Conservation (phyloP, 2,888 invertebrate species). For the Phortica magna region DNA sequence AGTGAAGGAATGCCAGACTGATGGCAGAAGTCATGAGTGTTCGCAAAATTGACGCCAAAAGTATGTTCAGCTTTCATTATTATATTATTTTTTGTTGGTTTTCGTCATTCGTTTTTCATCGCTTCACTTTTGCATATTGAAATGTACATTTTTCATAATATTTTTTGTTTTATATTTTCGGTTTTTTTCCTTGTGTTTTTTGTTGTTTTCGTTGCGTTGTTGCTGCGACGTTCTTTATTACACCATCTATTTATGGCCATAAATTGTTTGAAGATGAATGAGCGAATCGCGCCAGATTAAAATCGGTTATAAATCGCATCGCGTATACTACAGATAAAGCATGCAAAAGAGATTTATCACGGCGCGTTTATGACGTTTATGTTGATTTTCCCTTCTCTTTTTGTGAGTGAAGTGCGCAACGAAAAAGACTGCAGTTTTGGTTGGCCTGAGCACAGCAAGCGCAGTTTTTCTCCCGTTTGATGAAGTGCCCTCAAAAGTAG, state of each 20-base stretch:
- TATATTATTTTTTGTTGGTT: not conserved
- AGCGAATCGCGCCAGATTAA: slow-evolving; percentile 19
- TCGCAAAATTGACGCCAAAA: not conserved
- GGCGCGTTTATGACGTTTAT: not conserved
- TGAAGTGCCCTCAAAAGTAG: not conserved
- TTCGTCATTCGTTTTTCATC: not conserved
- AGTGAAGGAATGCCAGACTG: not conserved
- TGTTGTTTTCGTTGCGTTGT: not conserved
- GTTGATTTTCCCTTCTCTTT: not conserved
- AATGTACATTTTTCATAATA: slow-evolving; percentile 3
- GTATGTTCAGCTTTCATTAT: not conserved
- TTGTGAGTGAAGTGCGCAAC: not conserved
- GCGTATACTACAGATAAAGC: not conserved
- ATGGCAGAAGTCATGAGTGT: not conserved
- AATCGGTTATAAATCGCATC: slow-evolving; percentile 18
- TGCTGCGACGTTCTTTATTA: not conserved
- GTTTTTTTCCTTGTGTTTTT: not conserved
- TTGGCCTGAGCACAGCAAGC: too few species aligned
- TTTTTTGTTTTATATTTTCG: not conserved
- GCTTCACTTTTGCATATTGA: slow-evolving; percentile 26
- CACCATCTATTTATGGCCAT: slow-evolving; percentile 12
- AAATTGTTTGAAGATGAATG: slow-evolving; percentile 24
- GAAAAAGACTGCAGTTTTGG: not conserved
- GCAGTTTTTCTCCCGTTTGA: too few species aligned
- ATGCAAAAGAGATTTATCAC: slow-evolving; percentile 10